phyloP scores from a whole-genome alignment of 2,113 vertebrate species.

The Lethenteron reissneri region DNA sequence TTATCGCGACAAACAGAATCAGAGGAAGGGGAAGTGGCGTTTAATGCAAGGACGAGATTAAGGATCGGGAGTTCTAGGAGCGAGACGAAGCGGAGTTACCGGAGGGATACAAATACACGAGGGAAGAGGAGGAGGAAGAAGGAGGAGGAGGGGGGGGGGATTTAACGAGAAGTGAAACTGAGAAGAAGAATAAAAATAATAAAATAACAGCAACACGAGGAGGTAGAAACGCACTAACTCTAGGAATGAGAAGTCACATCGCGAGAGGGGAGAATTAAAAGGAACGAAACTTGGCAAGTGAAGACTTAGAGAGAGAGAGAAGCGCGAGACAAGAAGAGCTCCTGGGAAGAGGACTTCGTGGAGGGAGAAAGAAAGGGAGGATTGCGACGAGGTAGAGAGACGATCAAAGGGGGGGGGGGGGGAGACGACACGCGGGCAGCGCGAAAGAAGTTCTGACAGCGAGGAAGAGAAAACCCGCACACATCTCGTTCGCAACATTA shows the following conservation, averaged over 20 bases:
- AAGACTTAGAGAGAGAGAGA: neutral
- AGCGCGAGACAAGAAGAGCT: neutral
- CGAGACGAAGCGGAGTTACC: too few species aligned
- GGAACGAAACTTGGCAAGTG: neutral
- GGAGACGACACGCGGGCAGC: too few species aligned
- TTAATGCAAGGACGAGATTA: too few species aligned
- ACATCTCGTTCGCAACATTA: neutral
- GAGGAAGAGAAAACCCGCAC: too few species aligned
- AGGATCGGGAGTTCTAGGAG: too few species aligned
- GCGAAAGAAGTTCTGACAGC: too few species aligned
- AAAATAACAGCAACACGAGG: too few species aligned
- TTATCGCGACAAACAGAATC: too few species aligned
- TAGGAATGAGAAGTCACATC: too few species aligned
- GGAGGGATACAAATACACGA: neutral
- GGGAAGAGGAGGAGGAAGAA: neutral
- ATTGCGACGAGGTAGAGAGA: neutral
- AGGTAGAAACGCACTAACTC: too few species aligned
- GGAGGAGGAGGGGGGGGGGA: neutral
- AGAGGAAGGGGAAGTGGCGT: too few species aligned
- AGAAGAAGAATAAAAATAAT: neutral
- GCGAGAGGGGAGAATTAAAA: too few species aligned
- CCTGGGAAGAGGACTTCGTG: neutral
- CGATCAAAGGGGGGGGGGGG: neutral
- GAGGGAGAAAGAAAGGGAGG: neutral
- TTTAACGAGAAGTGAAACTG: neutral